A percentile compares a stretch with the other conserved stretches of the same genome.
Evolutionary conservation across 2,888 invertebrate genomes (phyloP).

Genomic region (Mylabris sibirica): DNA sequence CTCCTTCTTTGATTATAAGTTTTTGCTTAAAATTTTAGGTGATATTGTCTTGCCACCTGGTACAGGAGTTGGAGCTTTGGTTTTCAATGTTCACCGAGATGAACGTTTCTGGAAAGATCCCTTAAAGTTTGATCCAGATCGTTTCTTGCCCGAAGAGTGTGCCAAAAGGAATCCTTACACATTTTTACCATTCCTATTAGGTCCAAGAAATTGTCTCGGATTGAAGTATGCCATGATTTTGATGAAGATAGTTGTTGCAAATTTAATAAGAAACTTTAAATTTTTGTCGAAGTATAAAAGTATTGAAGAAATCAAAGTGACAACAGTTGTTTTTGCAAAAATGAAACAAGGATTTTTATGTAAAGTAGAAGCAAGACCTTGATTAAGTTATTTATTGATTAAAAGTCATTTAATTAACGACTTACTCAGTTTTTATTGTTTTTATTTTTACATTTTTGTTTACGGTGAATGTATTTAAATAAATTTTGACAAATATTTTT

Average conservation of each 20-base stretch:
- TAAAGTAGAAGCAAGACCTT: neutral
- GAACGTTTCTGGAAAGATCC: constrained; percentile 65
- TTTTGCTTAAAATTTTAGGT: constrained; percentile 58
- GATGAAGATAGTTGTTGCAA: constrained; percentile 16
- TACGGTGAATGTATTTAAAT: too few species aligned
- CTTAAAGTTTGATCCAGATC: constrained; percentile 65
- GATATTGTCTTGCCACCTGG: constrained; percentile 63
- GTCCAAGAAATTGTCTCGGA: constrained; percentile 63
- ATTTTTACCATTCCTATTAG: constrained; percentile 62
- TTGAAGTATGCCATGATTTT: constrained; percentile 36
- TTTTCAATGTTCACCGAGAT: constrained; percentile 63
- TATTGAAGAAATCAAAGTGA: constrained; percentile 19
- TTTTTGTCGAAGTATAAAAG: constrained; percentile 9
- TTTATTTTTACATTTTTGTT: too few species aligned
- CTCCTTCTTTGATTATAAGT: too few species aligned
- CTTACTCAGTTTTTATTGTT: too few species aligned
- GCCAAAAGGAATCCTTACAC: constrained; percentile 60
- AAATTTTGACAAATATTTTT: too few species aligned
- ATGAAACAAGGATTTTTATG: neutral
- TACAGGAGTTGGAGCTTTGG: constrained; percentile 60
- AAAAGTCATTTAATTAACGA: too few species aligned
- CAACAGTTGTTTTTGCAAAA: neutral
- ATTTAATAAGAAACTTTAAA: neutral
- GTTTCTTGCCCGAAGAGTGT: constrained; percentile 64
- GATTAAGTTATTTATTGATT: too few species aligned